Base-by-base conservation (phyloP, 2,797 vertebrate genomes). In the Oryzias dopingdopingensis region DNA sequence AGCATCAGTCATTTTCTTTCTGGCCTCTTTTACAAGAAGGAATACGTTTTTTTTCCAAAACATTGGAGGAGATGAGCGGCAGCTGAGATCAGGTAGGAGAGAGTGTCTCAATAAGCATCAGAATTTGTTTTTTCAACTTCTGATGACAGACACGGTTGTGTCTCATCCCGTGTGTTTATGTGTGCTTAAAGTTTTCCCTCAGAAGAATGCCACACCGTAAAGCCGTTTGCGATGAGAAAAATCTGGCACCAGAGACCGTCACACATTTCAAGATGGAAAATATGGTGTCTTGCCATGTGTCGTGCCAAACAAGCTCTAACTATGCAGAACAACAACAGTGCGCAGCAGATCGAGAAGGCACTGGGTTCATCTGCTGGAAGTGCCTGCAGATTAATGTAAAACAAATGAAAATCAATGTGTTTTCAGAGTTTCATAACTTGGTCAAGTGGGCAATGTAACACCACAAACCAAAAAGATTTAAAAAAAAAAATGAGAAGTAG, bases 41-140 rank as follows among this genome's bases (percentile, higher is more conserved):
- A 64, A 70, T 69, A 20, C 62, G 45, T 17, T 54, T 42, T 67
- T 77, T 70, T 81, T 69, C 62, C 55, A 47, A 15, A 24, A 16
- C 49, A 62, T 67, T 20, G 12, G 60, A 53, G 46, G 49, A 61
- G 50, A 71, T 46, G 49, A 69, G 65, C 50, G 53, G 64, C 57
- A 65, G 61, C 65, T 72, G 57, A n/a, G 53, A 70, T 72, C 42
- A 57, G 74, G 74, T 74, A 81, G 76, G 76, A 75, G 71, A 64
- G 64, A 59, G 48, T 68, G 67, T 76, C 44, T 77, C 67, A 65
- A 59, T 44, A 15, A 64, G 53, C 52, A 54, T 40, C 42, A 2
- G 23, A 16, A 29, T 29, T 51, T 70, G 66, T 65, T 67, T 56
- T 23, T 18, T 43, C 22, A 49, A 20, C 40, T 18, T 44, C 22